Base-by-base conservation (phyloP, 2,113 vertebrate genomes). In the Syngnathus typhle region DNA sequence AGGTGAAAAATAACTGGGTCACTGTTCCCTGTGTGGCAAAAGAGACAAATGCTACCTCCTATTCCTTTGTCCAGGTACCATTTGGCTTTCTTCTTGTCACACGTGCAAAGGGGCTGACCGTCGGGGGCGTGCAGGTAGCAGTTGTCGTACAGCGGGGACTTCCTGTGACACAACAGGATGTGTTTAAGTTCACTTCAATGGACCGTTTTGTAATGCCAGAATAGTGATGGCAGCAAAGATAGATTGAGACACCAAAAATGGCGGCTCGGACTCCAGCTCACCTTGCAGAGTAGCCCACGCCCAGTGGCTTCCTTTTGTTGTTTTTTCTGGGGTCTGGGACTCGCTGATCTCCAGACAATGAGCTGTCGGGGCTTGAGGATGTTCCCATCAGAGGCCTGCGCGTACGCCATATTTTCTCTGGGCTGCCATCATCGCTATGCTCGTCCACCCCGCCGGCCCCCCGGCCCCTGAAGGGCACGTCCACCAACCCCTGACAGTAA, bases 21-120 rank as follows among this genome's bases (percentile, higher is more conserved):
- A 32, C 27, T 32, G 27, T 32, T 32, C 27, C 27, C 27, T 32
- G 27, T 32, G 27, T 3, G 27, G 27, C 27, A 5, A 46, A 46
- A 46, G 4, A 16, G 13, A 12, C 0, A 12, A 46, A 15, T 15
- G 13, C 18, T 76, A 98, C 96, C 96, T 94, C 95, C 97, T 60
- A 99, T 98, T 67, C 94, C 95, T 89, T 98, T 98, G 80, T 98
- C 94, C 72, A 99, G 89, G 84, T 99, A 99, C 97, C 97, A 99
- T 70, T 95, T 95, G 74, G 97, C 97, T 80, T 98, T 99, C 88
- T 97, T 98, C 84, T 95, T 94, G 88, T 99, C 97, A 72, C 97
- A 99, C 21, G 96, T 98, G 69, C 96, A 99, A 43, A 99, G 92
- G 0, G 96, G 96, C 73, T 99, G 95, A 43, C 94, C 95, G 19